phyloP scores from a whole-genome alignment of 2,888 invertebrate species.

The Cataglyphis albicans region DNA sequence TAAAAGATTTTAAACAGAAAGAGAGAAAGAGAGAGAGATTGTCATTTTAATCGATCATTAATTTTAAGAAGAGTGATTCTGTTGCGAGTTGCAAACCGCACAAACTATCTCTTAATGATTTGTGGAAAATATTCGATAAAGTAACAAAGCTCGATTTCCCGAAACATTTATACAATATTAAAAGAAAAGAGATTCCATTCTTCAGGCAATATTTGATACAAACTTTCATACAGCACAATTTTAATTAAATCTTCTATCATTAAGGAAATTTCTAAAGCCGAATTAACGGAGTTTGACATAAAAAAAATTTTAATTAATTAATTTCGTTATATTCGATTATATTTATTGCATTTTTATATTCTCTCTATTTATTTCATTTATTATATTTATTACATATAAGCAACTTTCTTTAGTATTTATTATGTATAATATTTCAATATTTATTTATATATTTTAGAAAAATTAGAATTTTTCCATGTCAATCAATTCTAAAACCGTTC shows the following conservation, averaged over 20 bases:
- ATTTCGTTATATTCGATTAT: background rate
- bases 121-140: conserved; percentile 44
- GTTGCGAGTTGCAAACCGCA: background rate
- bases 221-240: background rate
- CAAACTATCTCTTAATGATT: conserved; percentile 23
- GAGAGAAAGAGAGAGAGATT: background rate
- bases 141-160: background rate
- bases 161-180: background rate
- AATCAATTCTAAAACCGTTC: conserved; percentile 18
- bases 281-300: background rate
- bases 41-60: conserved; percentile 41
- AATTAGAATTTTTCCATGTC: conserved; percentile 2
- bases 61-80: conserved; percentile 1
- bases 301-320: background rate
- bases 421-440: background rate
- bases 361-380: background rate
- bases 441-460: background rate
- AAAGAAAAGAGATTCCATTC: conserved; percentile 16
- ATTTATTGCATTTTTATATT: background rate
- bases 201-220: background rate
- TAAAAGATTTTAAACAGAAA: background rate
- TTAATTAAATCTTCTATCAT: conserved; percentile 9
- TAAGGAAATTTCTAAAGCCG: background rate
- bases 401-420: background rate
- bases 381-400: background rate